Percentiles rank a stretch among this genome's conserved stretches.
Conservation (phyloP, 1,140 invertebrate species). For the Hyposmocoma kahamanoa region DNA sequence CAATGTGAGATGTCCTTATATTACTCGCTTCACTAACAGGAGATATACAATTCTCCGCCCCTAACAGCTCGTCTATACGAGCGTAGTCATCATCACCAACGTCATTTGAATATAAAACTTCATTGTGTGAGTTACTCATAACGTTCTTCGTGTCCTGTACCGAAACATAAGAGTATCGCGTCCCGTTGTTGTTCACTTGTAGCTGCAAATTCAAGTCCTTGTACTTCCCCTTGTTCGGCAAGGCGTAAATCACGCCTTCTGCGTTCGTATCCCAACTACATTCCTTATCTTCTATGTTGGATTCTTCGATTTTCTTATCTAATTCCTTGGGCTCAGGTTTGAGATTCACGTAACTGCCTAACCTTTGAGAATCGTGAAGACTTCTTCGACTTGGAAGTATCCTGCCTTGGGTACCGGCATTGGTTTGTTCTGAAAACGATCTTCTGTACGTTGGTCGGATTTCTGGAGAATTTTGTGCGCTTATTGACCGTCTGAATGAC, state of each 20-base stretch:
- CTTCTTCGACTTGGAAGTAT: constrained; percentile 74
- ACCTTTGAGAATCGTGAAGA: constrained; percentile 75
- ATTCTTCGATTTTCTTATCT: constrained; percentile 44
- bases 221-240: constrained; percentile 71
- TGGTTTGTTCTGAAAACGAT: constrained; percentile 78
- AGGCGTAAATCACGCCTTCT: constrained; percentile 69
- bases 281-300: constrained; percentile 51
- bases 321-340: not conserved
- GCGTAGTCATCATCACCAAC: constrained; percentile 61
- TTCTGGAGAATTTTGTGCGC: constrained; percentile 68
- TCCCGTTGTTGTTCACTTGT: constrained; percentile 69
- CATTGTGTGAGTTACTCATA: constrained; percentile 66
- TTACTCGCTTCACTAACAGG: constrained; percentile 43
- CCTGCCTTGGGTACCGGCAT: constrained; percentile 61
- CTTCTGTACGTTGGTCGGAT: constrained; percentile 75
- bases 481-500: constrained; percentile 66
- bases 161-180: constrained; percentile 64
- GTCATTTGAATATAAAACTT: constrained; percentile 58
- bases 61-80: constrained; percentile 59
- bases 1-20: constrained; percentile 59
- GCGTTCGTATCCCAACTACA: constrained; percentile 68
- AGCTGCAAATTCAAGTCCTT: constrained; percentile 68
- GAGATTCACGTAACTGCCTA: constrained; percentile 44
- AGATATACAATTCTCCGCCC: constrained; percentile 61
- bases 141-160: constrained; percentile 61